Evolutionary conservation across 2,113 vertebrate genomes (phyloP).

Genomic region (Oryzias javanicus): DNA sequence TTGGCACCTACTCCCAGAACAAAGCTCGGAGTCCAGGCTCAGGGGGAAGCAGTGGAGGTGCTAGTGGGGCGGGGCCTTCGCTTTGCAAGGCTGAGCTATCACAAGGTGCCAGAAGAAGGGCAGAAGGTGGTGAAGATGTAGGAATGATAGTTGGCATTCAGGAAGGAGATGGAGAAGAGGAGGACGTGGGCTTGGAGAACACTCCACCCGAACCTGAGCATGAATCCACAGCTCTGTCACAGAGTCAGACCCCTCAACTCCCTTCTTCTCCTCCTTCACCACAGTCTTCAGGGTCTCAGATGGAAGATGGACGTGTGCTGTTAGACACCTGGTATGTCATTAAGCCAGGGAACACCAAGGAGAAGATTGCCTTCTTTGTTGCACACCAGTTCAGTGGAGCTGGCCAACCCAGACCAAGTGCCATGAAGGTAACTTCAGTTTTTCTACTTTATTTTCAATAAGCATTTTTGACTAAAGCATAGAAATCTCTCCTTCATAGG

Average conservation of each 20-base stretch:
- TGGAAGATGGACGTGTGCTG: constrained; percentile 88
- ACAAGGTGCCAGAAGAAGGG: constrained; percentile 48
- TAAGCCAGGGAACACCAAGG: constrained; percentile 96
- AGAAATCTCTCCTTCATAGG: constrained; percentile 41
- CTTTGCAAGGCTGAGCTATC: constrained; percentile 71
- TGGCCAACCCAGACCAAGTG: constrained; percentile 76
- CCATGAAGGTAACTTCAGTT: constrained; percentile 79
- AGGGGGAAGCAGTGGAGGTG: constrained; percentile 50
- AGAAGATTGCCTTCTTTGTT: constrained; percentile 96
- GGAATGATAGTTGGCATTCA: constrained; percentile 54
- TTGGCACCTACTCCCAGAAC: constrained; percentile 90
- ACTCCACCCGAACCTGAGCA: constrained; percentile 74
- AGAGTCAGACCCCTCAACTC: constrained; percentile 41
- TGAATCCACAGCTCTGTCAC: constrained; percentile 35
- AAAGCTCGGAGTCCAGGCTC: constrained; percentile 75
- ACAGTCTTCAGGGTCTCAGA: constrained; percentile 59
- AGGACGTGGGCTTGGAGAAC: constrained; percentile 81
- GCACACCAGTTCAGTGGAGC: constrained; percentile 88
- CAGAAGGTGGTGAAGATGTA: constrained; percentile 47
- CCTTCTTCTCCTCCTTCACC: constrained; percentile 51
- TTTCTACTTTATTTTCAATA: background rate
- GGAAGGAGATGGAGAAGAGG: constrained; percentile 56
- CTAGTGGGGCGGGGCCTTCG: constrained; percentile 48
- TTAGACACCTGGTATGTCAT: constrained; percentile 97
- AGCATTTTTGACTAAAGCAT: background rate